phyloP scores from a whole-genome alignment of 2,888 invertebrate species.

The Pterostichus madidus region DNA sequence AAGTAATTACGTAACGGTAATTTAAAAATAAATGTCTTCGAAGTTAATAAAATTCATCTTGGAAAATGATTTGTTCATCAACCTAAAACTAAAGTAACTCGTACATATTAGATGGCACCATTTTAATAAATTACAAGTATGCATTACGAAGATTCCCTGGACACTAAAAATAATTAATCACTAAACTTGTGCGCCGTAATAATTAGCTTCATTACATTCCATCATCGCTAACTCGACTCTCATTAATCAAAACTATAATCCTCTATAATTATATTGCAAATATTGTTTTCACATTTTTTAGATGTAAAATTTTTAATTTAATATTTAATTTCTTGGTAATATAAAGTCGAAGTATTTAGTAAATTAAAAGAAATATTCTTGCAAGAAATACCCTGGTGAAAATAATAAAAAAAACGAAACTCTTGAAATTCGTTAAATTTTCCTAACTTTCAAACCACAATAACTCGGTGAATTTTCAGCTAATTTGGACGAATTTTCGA shows the following conservation, averaged over 20 bases:
- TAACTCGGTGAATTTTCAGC: too few species aligned
- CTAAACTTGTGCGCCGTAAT: conserved; percentile 3
- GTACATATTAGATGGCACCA: conserved; percentile 33
- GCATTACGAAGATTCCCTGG: conserved; percentile 29
- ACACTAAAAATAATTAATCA: conserved; percentile 36
- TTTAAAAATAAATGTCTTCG: too few species aligned
- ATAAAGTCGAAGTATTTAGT: too few species aligned
- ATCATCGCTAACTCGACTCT: not conserved
- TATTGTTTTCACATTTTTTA: not conserved
- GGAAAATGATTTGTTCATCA: conserved; percentile 9
- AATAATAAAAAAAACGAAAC: too few species aligned
- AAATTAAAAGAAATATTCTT: too few species aligned
- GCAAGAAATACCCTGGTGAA: too few species aligned
- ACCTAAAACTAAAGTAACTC: conserved; percentile 29
- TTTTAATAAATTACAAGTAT: conserved; percentile 39
- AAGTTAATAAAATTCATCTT: not conserved
- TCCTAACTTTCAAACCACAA: too few species aligned
- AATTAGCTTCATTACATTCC: conserved; percentile 44
- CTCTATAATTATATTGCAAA: not conserved
- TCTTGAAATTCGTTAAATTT: too few species aligned
- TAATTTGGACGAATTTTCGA: too few species aligned
- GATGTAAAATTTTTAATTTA: too few species aligned
- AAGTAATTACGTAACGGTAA: too few species aligned
- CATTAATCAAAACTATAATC: conserved; percentile 39
- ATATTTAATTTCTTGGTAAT: too few species aligned